Conservation (phyloP, 2,113 vertebrate genomes). For the Nesogale talazaci region DNA sequence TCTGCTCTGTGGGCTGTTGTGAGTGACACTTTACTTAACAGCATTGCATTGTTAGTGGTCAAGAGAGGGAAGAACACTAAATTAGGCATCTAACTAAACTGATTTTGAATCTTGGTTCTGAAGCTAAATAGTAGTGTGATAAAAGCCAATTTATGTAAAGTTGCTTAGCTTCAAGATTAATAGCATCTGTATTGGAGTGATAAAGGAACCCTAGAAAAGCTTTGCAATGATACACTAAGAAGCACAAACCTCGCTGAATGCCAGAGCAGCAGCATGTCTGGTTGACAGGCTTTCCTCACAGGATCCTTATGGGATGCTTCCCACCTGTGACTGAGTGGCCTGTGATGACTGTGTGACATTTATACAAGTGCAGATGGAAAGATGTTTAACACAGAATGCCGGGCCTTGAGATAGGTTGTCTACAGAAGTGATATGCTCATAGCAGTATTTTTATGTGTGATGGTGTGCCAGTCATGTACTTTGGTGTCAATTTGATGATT, state of each 20-base stretch:
- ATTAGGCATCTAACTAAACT: not conserved
- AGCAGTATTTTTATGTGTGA: not conserved
- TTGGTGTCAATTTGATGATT: too few species aligned
- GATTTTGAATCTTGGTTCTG: not conserved
- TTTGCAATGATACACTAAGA: not conserved
- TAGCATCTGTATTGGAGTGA: not conserved
- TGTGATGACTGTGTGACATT: conserved; percentile 35
- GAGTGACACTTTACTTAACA: not conserved
- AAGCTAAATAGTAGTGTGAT: not conserved
- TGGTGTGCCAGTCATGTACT: too few species aligned
- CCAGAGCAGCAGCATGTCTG: not conserved
- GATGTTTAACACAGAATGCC: not conserved
- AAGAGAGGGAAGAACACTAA: not conserved
- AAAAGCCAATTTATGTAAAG: not conserved
- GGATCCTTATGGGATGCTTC: not conserved
- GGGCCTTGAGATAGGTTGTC: not conserved
- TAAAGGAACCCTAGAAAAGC: not conserved
- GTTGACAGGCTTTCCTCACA: not conserved
- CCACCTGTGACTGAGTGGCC: not conserved
- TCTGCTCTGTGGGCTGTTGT: too few species aligned
- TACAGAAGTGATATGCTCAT: not conserved
- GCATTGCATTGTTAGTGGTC: not conserved
- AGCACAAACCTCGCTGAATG: not conserved
- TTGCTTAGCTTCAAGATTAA: not conserved
- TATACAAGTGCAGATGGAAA: not conserved